These are phyloP conservation scores for Amazona vittata DNA, from an alignment of 2,113 vertebrate genomes.

Conservation along the genomic window DNA sequence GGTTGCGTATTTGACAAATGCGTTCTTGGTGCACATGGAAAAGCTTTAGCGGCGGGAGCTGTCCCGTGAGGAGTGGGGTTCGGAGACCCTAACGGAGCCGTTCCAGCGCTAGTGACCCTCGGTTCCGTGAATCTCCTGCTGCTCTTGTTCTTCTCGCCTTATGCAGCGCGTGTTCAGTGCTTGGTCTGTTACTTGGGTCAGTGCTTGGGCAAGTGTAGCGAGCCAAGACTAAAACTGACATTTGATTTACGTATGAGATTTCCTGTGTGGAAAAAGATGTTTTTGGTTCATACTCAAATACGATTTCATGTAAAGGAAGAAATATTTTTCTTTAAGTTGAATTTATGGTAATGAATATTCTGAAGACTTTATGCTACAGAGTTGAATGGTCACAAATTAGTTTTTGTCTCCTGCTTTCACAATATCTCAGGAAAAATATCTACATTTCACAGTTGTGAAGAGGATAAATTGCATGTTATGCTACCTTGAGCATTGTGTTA, in stretches of 20 bases:
- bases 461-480: fast-evolving
- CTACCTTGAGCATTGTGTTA: fast-evolving
- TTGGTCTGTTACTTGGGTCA: not conserved
- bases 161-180: not conserved
- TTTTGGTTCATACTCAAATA: fast-evolving
- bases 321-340: not conserved
- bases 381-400: fast-evolving
- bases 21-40: not conserved
- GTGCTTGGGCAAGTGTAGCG: fast-evolving
- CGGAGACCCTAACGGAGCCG: not conserved
- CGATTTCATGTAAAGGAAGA: fast-evolving
- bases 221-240: fast-evolving
- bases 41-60: not conserved
- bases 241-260: fast-evolving
- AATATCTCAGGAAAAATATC: fast-evolving
- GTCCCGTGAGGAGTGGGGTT: not conserved
- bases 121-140: not conserved
- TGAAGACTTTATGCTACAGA: fast-evolving
- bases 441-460: fast-evolving
- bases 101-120: not conserved
- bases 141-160: not conserved
- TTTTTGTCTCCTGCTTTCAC: not conserved
- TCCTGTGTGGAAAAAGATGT: fast-evolving
- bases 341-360: not conserved
- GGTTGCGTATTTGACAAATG: fast-evolving